Conservation (phyloP, 2,888 invertebrate species). For the Lasioglossum malachurum region DNA sequence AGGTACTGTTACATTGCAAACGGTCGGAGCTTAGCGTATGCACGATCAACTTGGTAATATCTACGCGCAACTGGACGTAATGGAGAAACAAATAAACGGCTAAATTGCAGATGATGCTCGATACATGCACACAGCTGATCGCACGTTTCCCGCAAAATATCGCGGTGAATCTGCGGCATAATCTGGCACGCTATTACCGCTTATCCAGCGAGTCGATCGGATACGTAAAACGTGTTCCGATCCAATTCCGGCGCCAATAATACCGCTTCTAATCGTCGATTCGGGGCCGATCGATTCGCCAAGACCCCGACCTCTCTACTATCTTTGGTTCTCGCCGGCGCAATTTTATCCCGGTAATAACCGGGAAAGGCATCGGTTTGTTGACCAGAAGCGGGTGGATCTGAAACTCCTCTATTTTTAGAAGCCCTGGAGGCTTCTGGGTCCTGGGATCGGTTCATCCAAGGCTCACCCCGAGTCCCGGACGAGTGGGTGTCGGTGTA, state of each 20-base stretch:
- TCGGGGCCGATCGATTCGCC: constrained; percentile 50
- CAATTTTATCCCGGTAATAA: constrained; percentile 47
- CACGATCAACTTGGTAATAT: background rate
- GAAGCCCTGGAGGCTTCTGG: constrained; percentile 30
- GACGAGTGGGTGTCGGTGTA: constrained; percentile 63
- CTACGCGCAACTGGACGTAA: background rate
- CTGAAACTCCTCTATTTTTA: constrained; percentile 36
- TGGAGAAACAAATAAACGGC: background rate
- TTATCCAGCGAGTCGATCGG: constrained; percentile 14
- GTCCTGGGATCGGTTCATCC: constrained; percentile 20
- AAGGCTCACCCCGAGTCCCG: background rate
- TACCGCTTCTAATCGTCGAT: constrained; percentile 43
- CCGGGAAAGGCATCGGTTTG: constrained; percentile 15
- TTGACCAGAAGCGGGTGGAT: constrained; percentile 15
- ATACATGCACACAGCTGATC: background rate
- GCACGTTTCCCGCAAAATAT: background rate
- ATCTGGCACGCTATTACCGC: constrained; percentile 15
- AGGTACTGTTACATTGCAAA: background rate
- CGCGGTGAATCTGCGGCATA: background rate
- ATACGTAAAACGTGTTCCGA: constrained; percentile 43
- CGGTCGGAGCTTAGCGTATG: background rate
- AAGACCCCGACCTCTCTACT: constrained; percentile 19
- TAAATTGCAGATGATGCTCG: background rate
- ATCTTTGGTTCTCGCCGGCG: background rate
- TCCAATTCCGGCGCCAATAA: constrained; percentile 32